Base-by-base conservation (phyloP, 2,113 vertebrate genomes). In the Alectura lathami region DNA sequence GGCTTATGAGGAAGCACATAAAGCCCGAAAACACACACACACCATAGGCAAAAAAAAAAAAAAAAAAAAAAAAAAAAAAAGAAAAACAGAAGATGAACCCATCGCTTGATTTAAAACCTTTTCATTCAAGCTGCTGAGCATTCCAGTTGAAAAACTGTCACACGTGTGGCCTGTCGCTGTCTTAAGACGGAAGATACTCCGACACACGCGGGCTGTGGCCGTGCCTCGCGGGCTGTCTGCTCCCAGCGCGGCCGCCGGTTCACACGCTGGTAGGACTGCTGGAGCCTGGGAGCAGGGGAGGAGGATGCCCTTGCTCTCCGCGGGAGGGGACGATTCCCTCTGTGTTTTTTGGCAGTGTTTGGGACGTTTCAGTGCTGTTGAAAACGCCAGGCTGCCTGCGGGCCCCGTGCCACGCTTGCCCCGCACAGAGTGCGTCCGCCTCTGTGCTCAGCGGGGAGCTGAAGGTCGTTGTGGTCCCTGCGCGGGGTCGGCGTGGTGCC, bases 221-320 rank as follows among this genome's bases (percentile, higher is more conserved):
- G 16, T 38, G 18, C 51, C 53, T 38, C 1, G 5, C 80, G 40
- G 68, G 59, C 38, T 83, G 47, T 47, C 11, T 16, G 67, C 23
- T 27, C 38, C n/a, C 43, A 0, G 0, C 40, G 57, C 0, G 8
- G 22, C 3, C 66, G 40, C 26, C 2, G 1, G 11, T 75, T 86
- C 40, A 17, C 40, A 17, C 0, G 0, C 68, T 14, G 32, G 38
- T 64, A 23, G 0, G 16, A 40, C 40, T 48, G n/a, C 54, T n/a
- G 10, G 56, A 53, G 60, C 38, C 38, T 82, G 62, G 40, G 2
- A 1, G 3, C 5, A 3, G 12, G 27, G 24, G 24, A 21, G 43
- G 51, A 89, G 51, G 14, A 23, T 29, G 29, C 9, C 70, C 45
- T 69, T 64, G 53, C 48, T 23, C 75, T 87, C 29, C 3, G 2